These are phyloP conservation scores for Paratilapia polleni DNA, from an alignment of 2,113 vertebrate genomes.

Conservation along the genomic window DNA sequence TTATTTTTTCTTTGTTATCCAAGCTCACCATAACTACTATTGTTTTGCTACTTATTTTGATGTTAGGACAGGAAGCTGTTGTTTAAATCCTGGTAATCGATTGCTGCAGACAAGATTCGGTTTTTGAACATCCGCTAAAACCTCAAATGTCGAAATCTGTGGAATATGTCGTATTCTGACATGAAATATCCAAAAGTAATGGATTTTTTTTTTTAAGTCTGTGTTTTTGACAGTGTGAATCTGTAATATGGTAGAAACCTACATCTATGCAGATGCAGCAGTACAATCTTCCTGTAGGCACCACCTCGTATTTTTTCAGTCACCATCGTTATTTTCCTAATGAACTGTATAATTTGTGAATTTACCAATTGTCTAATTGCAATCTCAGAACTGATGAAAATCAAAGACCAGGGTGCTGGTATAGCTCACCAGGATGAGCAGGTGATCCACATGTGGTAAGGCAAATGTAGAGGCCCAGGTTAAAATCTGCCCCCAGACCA, in stretches of 20 bases:
- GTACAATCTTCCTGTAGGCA: background rate
- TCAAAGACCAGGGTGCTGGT: too few relatives aligned
- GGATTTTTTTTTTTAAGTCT: background rate
- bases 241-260: background rate
- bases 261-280: background rate
- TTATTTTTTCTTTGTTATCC: background rate
- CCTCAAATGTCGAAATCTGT: background rate
- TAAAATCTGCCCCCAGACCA: too few relatives aligned
- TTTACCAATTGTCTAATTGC: slow-evolving; percentile 17
- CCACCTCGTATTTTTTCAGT: slow-evolving; percentile 30
- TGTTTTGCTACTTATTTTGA: background rate
- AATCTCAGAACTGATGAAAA: slow-evolving; percentile 22
- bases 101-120: background rate
- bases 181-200: background rate
- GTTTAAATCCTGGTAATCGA: background rate
- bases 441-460: too few relatives aligned
- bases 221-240: background rate
- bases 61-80: background rate
- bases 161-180: background rate
- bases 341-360: slow-evolving; percentile 34
- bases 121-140: background rate
- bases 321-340: slow-evolving; percentile 45
- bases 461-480: too few relatives aligned
- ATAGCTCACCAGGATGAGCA: too few relatives aligned
- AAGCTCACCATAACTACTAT: background rate